Evolutionary conservation across 2,888 invertebrate genomes (phyloP), one percentile per base, ranked within the genome.

Genomic region (Limnephilus marmoratus): DNA sequence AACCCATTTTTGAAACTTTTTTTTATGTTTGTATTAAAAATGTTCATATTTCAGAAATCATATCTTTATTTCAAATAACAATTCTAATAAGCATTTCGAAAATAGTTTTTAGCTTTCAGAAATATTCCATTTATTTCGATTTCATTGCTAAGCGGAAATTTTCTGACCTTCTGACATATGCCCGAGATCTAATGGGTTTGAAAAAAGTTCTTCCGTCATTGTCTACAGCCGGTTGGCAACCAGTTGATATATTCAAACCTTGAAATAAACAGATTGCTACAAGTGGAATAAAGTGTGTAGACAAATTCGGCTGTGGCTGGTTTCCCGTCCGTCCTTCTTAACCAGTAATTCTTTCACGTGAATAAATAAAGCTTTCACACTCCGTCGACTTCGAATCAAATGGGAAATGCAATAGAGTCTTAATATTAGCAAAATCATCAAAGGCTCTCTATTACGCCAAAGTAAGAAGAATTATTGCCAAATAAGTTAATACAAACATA

Each of bases 191-290:
- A 1, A 41, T 5, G 41, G 41, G 41, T 68, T 18, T 2, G 24
- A 68, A 68, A 68, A 24, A n/a, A 68, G 68, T 68, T 68, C 2
- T n/a, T 68, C 68, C 68, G 1, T n/a, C 90, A 12, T 34, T 45
- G 68, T 37, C 9, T 9, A n/a, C n/a, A 68, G 68, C n/a, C 68
- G 2, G 86, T 91, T 91, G 29, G 37, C 41, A 41, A 83, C 86
- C 91, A 34, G 85, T 85, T 86, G 91, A 91, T 37, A 86, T 86
- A 91, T 91, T 15, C 31, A 41, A 45, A 86, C 86, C 49, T 80
- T 34, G 41, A 81, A 85, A 86, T 91, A 45, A 86, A 91, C 91
- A 86, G 80, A 91, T 91, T 91, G 81, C 34, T 85, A 29, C 41
- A 86, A 37, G 13, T 37, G 9, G 34, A 86, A 85, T 41, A 90